Evolutionary conservation across 2,888 invertebrate species (phyloP), one percentile per base, ranked within the genome.

Genomic region (Phyto melanocephala): DNA sequence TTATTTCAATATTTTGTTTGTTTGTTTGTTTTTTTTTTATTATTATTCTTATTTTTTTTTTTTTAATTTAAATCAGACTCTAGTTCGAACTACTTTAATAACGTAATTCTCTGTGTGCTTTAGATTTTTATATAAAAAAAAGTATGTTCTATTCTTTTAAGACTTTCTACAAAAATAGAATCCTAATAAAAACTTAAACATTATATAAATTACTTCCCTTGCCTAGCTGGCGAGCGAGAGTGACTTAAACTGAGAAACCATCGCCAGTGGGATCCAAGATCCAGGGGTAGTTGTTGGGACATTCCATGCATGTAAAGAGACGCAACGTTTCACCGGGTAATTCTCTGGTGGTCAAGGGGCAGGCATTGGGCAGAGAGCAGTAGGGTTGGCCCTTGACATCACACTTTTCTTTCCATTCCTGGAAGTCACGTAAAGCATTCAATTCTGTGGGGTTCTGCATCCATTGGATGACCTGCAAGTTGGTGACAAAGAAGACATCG

Each of bases 201-300:
- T 84, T 84, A 85, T 58, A 83, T 84, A 83, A 81, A 82, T 80
- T 74, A 81, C 56, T 60, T 83, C 45, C 62, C 45, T 67, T 22
- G 65, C 74, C 52, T 78, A 65, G 50, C 37, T 54, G 68, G 65
- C 50, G 35, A 22, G 17, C 4, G 56, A 28, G 3, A 28, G 35
- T 7, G 37, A 80, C 81, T 92, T 94, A 96, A 89, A 94, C 95
- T 89, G 94, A 95, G 93, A 96, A 96, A 88, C 97, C 97, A 92
- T 98, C 97, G 88, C 97, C 98, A 88, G 97, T 97, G 84, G 97
- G 97, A 92, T 98, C 97, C 88, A 97, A 93, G 88, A 98, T 95
- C 97, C 97, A 98, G 74, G 98, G 98, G 90, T 98, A 98, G 92
- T 97, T 97, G 90, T 97, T 96, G 81, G 98, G 98, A 91, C 98